Evolutionary conservation across 2,797 vertebrate species (phyloP), one percentile per base, ranked within the genome.

Genomic region (Coluber constrictor): DNA sequence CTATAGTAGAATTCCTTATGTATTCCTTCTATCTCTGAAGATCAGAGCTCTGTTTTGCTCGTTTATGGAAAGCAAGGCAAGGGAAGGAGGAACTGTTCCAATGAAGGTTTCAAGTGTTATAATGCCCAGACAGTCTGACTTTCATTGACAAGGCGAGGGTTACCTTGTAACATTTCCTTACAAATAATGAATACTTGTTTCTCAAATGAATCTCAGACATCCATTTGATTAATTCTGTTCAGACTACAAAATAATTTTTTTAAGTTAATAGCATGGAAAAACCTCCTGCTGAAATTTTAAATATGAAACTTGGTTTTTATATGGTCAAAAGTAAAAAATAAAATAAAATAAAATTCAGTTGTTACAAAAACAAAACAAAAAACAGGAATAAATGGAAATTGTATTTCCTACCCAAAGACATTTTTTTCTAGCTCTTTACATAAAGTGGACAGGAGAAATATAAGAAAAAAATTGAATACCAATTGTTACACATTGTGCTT

Each of bases 161-260:
- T 94, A 96, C 93, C 92, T 51, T 51, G 47, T 51, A 51, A 51
- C 47, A 47, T 47, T 47, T 47, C 47, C 47, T 47, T 47, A 47
- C 86, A 93, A 92, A 94, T 93, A 91, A 96, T 93, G 63, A 94
- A 91, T 61, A 93, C 11, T 16, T 93, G 96, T 56, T 92, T 93
- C 91, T 66, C 91, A 96, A 91, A 54, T 92, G 93, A 94, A 95
- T 95, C 88, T 92, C 16, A 2, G 13, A 91, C 93, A 61, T 90
- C 27, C 91, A 79, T 93, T 91, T 89, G 87, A 96, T 37, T 96
- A 94, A 95, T 86, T 90, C 66, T 93, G 43, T 63, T 93, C 43
- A 79, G 74, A 23, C 61, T 90, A 93, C 83, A 96, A 93, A 96
- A 95, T 95, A 70, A 89, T 88, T 96, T 86, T 37, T 93, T 94